A percentile compares a stretch with the other conserved stretches of the same genome.
Evolutionary conservation across 1,140 invertebrate species (phyloP).

Genomic region (Megathymus violae): DNA sequence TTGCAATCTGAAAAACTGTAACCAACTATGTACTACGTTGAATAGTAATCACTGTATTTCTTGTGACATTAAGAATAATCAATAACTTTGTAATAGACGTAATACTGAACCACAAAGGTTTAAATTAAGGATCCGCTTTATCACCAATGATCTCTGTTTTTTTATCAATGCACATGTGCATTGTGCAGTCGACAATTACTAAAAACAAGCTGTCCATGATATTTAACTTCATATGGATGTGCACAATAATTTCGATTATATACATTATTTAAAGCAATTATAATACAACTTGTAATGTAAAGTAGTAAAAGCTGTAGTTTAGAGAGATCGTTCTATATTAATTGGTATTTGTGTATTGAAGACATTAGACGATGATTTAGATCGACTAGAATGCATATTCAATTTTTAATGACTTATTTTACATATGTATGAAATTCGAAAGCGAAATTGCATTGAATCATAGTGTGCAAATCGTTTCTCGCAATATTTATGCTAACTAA

Average conservation of each 20-base stretch:
- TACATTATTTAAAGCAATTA: background rate
- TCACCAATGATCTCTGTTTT: background rate
- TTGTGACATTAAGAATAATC: too few relatives aligned
- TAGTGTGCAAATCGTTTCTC: conserved; percentile 30
- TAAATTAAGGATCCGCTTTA: background rate
- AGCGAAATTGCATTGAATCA: conserved; percentile 19
- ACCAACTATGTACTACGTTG: too few relatives aligned
- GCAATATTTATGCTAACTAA: conserved; percentile 33
- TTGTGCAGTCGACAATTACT: background rate
- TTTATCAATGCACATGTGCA: background rate
- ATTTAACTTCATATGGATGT: background rate
- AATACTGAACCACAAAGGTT: too few relatives aligned
- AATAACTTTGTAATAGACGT: too few relatives aligned
- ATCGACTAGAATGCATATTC: conserved; percentile 46
- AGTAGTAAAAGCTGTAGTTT: too few relatives aligned
- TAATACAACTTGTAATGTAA: background rate
- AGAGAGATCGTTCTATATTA: too few relatives aligned
- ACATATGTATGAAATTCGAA: conserved; percentile 37
- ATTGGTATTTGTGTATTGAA: conserved; percentile 4
- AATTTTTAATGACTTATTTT: conserved; percentile 30
- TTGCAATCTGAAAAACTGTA: too few relatives aligned
- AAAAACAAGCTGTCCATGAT: background rate
- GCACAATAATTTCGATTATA: background rate
- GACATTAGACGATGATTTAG: conserved; percentile 3
- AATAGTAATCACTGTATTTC: too few relatives aligned